phyloP scores from a whole-genome alignment of 2,888 invertebrate genomes.

The Pyralis farinalis region DNA sequence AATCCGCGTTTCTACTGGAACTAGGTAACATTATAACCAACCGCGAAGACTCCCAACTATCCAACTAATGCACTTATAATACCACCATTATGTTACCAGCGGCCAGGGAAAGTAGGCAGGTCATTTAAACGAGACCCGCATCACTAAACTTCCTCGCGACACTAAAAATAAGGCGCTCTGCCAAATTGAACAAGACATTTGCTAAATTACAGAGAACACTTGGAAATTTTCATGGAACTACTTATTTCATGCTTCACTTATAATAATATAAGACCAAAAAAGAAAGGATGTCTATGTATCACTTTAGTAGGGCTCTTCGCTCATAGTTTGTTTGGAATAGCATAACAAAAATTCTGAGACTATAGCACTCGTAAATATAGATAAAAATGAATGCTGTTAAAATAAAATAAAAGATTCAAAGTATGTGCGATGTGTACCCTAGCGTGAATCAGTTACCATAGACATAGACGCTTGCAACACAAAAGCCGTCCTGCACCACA shows the following conservation, averaged over 20 bases:
- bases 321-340: too few species aligned
- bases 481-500: too few species aligned
- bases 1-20: constrained; percentile 34
- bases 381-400: too few species aligned
- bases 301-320: background rate
- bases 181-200: constrained; percentile 5
- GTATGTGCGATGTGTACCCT: too few species aligned
- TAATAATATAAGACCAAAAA: background rate
- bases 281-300: background rate
- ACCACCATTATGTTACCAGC: constrained; percentile 46
- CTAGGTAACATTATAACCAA: constrained; percentile 34
- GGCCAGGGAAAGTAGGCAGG: constrained; percentile 55
- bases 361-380: too few species aligned
- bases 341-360: too few species aligned
- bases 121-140: constrained; percentile 46
- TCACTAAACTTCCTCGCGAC: constrained; percentile 15
- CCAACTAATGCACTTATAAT: constrained; percentile 71
- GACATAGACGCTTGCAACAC: too few species aligned
- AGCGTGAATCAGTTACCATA: too few species aligned
- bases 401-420: too few species aligned
- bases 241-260: constrained; percentile 2
- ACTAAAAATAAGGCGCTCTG: constrained; percentile 11
- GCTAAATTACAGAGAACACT: constrained; percentile 24
- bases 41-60: constrained; percentile 43
- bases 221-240: constrained; percentile 33